Evolutionary conservation across 2,888 invertebrate genomes (phyloP).

Genomic region (Coenonympha arcania): DNA sequence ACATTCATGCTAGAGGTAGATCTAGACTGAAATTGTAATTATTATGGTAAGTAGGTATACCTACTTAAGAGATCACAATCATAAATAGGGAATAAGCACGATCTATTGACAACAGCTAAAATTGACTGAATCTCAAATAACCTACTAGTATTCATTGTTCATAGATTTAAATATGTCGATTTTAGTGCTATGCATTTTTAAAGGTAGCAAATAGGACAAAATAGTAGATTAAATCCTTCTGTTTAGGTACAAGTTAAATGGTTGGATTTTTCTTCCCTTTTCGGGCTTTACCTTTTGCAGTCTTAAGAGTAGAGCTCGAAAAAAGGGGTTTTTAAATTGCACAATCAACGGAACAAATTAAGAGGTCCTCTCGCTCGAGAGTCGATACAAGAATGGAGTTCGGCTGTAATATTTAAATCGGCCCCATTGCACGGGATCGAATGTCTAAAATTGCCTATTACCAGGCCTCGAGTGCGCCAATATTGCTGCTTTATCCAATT

Average conservation of each 20-base stretch:
- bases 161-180: no score
- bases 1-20: neutral
- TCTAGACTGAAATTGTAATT: neutral
- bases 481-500: slow-evolving; percentile 70
- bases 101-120: no score
- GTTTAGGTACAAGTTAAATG: no score
- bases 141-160: no score
- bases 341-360: neutral
- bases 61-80: neutral
- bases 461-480: slow-evolving; percentile 52
- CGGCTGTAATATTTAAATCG: slow-evolving; percentile 58
- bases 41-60: neutral
- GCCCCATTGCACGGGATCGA: slow-evolving; percentile 54
- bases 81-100: no score
- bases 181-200: no score
- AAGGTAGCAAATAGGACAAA: no score
- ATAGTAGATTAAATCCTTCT: no score
- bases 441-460: slow-evolving; percentile 72
- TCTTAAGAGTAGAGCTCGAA: neutral
- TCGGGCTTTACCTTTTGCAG: no score
- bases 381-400: slow-evolving; percentile 30
- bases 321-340: neutral
- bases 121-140: neutral
- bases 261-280: no score
- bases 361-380: slow-evolving; percentile 10